Percentiles rank a stretch among this genome's conserved stretches.
phyloP scores from a whole-genome alignment of 2,113 vertebrate species.

The Sander lucioperca region DNA sequence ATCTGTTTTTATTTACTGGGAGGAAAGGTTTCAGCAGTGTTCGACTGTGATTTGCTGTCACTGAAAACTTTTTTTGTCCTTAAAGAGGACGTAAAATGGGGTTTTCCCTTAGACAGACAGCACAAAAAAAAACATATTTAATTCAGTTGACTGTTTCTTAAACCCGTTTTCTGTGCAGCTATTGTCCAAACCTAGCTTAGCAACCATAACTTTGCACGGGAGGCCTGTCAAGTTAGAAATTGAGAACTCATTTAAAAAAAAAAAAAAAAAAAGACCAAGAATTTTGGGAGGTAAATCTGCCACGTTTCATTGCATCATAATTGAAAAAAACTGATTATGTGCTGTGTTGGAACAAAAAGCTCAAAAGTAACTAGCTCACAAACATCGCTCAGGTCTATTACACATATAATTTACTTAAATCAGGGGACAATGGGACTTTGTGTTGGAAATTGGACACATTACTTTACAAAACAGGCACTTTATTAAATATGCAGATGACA shows the following conservation, averaged over 20 bases:
- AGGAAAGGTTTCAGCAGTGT: not conserved
- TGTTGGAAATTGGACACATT: not conserved
- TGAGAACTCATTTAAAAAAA: not conserved
- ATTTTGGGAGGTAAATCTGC: too few relatives aligned
- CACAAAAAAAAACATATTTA: too few relatives aligned
- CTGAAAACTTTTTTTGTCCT: not conserved
- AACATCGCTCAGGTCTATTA: not conserved
- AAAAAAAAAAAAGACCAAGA: too few relatives aligned
- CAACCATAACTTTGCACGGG: not conserved
- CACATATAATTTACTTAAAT: not conserved
- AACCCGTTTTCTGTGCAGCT: not conserved
- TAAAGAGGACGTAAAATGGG: not conserved
- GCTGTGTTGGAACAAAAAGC: not conserved
- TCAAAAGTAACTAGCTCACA: not conserved
- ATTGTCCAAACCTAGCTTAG: not conserved
- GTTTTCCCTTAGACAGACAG: too few relatives aligned
- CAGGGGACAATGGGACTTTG: not conserved
- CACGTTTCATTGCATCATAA: not conserved
- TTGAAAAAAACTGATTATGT: not conserved
- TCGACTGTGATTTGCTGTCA: not conserved
- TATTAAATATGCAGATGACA: too few relatives aligned
- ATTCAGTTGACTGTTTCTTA: too few relatives aligned
- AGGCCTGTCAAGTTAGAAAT: not conserved
- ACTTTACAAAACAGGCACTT: too few relatives aligned
- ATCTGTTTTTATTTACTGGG: constrained; percentile 1